phyloP scores from a whole-genome alignment of 2,888 invertebrate genomes.

The Drosophila acutilabella region DNA sequence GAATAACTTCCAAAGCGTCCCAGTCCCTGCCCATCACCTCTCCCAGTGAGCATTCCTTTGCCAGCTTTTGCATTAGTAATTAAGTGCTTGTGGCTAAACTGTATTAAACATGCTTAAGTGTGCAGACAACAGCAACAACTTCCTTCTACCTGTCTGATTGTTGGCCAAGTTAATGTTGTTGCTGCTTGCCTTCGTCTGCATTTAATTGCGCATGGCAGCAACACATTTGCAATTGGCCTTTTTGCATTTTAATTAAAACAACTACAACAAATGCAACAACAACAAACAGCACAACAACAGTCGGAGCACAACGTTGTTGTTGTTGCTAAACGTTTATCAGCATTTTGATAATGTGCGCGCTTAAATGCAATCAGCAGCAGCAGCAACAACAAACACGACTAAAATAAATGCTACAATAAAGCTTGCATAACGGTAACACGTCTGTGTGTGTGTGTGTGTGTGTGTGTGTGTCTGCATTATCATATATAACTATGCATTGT shows the following conservation, averaged over 20 bases:
- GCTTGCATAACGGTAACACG: conserved; percentile 76
- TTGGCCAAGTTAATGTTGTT: conserved; percentile 23
- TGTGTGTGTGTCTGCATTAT: conserved; percentile 31
- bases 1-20: conserved; percentile 14
- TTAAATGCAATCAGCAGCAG: conserved; percentile 54
- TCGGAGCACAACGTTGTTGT: conserved; percentile 15
- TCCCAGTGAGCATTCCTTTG: not conserved
- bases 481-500: conserved; percentile 58
- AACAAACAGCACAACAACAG: conserved; percentile 8
- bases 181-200: conserved; percentile 54
- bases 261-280: conserved; percentile 16
- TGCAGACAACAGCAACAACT: conserved; percentile 70
- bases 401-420: conserved; percentile 42
- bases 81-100: conserved; percentile 84
- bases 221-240: conserved; percentile 79
- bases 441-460: conserved; percentile 17
- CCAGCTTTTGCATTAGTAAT: conserved; percentile 74
- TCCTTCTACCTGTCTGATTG: conserved; percentile 49
- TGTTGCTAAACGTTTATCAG: conserved; percentile 82
- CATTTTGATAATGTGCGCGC: conserved; percentile 82
- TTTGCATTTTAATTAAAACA: conserved; percentile 80
- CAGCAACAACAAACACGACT: conserved; percentile 23
- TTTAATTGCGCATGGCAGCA: conserved; percentile 75
- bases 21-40: not conserved
- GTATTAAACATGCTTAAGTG: conserved; percentile 84